Evolutionary conservation across 2,888 invertebrate species (phyloP).

Genomic region (Drosophila formosana): DNA sequence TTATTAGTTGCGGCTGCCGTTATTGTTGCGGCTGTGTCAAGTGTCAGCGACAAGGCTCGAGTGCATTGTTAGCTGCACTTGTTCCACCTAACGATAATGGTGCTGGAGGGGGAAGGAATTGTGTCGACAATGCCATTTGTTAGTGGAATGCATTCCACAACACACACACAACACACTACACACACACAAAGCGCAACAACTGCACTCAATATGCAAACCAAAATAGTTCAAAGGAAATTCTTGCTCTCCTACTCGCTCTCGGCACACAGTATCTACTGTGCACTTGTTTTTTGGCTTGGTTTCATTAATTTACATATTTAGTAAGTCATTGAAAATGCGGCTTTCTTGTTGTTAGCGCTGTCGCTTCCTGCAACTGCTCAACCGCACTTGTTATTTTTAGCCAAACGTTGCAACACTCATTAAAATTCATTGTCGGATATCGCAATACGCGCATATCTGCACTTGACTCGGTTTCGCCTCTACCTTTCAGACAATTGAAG

Average conservation of each 20-base stretch:
- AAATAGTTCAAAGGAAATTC: conserved; percentile 75
- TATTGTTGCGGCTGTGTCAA: conserved; percentile 76
- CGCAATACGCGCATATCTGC: conserved; percentile 50
- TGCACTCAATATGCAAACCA: conserved; percentile 49
- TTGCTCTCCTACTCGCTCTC: not conserved
- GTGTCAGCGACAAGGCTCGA: conserved; percentile 65
- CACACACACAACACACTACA: not conserved
- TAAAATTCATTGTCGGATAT: conserved; percentile 71
- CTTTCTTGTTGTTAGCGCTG: conserved; percentile 27
- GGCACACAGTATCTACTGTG: conserved; percentile 12
- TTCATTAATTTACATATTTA: conserved; percentile 79
- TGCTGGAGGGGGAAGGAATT: not conserved
- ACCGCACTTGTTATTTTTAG: conserved; percentile 61
- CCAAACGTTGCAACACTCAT: conserved; percentile 54
- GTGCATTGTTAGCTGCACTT: conserved; percentile 76
- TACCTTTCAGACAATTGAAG: conserved; percentile 21
- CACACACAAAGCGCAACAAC: conserved; percentile 19
- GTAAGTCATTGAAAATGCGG: conserved; percentile 63
- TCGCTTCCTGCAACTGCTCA: conserved; percentile 29
- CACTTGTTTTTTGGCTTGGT: conserved; percentile 42
- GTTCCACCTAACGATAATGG: conserved; percentile 59
- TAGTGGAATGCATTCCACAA: conserved; percentile 30
- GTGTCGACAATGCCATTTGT: conserved; percentile 50
- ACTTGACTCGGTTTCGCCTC: conserved; percentile 57
- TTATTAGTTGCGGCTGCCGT: conserved; percentile 72